Evolutionary conservation across 2,113 vertebrate species (phyloP), one percentile per base, ranked within the genome.

Genomic region (Benitochromis conjunctus): DNA sequence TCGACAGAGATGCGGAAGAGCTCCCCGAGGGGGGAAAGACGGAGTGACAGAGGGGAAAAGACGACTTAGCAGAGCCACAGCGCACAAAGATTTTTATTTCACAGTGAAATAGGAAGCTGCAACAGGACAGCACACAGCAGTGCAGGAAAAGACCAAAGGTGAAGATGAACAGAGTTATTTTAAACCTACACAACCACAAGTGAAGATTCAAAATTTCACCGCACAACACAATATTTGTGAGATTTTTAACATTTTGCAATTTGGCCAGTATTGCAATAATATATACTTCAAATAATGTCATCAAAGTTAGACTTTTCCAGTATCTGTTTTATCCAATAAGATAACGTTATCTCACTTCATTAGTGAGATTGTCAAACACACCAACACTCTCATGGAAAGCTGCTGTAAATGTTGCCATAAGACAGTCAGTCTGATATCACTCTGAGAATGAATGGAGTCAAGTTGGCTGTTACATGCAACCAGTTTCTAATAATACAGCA

Each of bases 1-100:
- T 51, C 4, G 53, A 91, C 83, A 79, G 93, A 12, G 93, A 94
- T 89, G 90, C 92, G 93, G 90, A 85, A 55, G 84, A 77, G 66
- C 82, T 86, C 88, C 93, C 92, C 1, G 14, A 78, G 90, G 88
- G 92, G 91, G 19, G 43, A 21, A 10, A 79, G 77, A 80, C 11
- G 9, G 89, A 87, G 71, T 41, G 88, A 74, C 74, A 24, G 81
- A 74, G 66, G 69, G 62, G 77, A 79, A 69, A 60, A 78, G 56
- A 24, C 7, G 6, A 57, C 36, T 13, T 43, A 89, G 38, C 46
- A 6, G n/a, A 31, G 24, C 11, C 36, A 19, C 7, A 5, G 19
- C n/a, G 7, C 54, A 56, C 55, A 62, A 31, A 10, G 1, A 26
- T 26, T 26, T n/a, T 79, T 16, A 41, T 26, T 55, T 51, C 13